A percentile compares a stretch with the other conserved stretches of the same genome.
Conservation (phyloP, 2,888 invertebrate species). For the Parthenolecanium corni region DNA sequence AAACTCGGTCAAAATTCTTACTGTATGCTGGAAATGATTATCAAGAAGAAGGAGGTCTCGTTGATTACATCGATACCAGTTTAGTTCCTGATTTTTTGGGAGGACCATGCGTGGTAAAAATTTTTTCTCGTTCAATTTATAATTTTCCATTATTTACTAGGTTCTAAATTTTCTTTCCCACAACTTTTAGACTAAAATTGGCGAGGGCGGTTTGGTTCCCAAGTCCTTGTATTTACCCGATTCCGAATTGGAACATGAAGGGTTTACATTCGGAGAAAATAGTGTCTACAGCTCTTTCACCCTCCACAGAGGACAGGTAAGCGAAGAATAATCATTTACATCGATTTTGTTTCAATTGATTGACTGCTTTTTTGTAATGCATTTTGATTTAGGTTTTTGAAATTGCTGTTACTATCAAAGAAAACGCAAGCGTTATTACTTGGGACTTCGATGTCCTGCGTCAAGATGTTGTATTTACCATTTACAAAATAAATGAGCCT, state of each 20-base stretch:
- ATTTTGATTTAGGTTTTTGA: conserved; percentile 56
- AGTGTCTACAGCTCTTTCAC: conserved; percentile 59
- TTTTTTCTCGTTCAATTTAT: conserved; percentile 2
- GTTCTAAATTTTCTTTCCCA: too few species aligned
- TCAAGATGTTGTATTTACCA: conserved; percentile 74
- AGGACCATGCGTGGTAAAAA: conserved; percentile 69
- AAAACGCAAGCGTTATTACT: conserved; percentile 79
- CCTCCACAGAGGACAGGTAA: conserved; percentile 49
- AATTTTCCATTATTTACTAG: neutral
- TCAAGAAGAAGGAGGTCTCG: conserved; percentile 64
- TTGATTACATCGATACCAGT: conserved; percentile 72
- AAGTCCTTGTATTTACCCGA: conserved; percentile 69
- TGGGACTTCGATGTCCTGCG: conserved; percentile 95
- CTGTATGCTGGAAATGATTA: conserved; percentile 86
- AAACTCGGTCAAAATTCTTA: conserved; percentile 80
- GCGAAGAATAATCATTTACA: neutral
- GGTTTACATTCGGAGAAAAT: conserved; percentile 47
- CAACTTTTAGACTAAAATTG: conserved; percentile 32
- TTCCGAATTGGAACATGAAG: conserved; percentile 41
- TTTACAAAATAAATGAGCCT: conserved; percentile 40
- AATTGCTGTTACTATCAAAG: conserved; percentile 63
- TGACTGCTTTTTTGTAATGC: neutral
- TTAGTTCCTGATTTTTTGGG: conserved; percentile 85
- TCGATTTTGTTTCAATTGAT: neutral
- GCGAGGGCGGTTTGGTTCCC: conserved; percentile 71